Base-by-base conservation (phyloP, 1,140 invertebrate genomes). In the Zaprionus taronus region DNA sequence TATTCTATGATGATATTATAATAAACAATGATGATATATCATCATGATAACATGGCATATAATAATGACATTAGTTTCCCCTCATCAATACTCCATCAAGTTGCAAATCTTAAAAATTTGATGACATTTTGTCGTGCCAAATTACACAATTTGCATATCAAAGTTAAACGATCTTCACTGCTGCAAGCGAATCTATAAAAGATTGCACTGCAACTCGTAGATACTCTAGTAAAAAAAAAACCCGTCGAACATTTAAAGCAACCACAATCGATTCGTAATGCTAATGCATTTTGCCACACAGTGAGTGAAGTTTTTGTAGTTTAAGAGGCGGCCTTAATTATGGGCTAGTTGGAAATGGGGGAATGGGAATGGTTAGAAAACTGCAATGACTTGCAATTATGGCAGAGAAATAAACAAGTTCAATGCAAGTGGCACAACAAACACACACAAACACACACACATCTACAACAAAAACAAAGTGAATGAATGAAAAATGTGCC, bases 291-390 rank as follows among this genome's bases (percentile, higher is more conserved):
- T 51, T 41, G 63, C 51, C 63, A 65, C 63, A 41, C 63, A 55
- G 4, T n/a, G n/a, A 6, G 62, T 7, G 28, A 15, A 31, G 12
- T 15, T 55, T n/a, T 28, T 34, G 2, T 53, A 58, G 44, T 51
- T 67, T 60, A 80, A 84, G 56, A 77, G 82, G 71, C 70, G 80
- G 70, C 83, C 83, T 83, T 83, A 89, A 86, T 86, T 72, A 84
- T 75, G 60, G 38, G 20, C 58, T 57, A 38, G 38, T 55, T 55
- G 20, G 53, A 63, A 62, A 57, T 66, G 64, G 36, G 64, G 36
- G 14, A 38, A 47, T 47, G 41, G 53, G 62, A 62, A 58, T 68
- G 65, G 41, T 51, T 38, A 51, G 38, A 72, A 51, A 49, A 51
- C 36, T 62, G 20, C 67, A 22, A 60, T 76, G 73, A 76, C 73